Percentiles rank a stretch among this genome's conserved stretches.
These are phyloP conservation scores for Drosophila demipolita DNA, from an alignment of 2,888 invertebrate species.

Conservation along the genomic window DNA sequence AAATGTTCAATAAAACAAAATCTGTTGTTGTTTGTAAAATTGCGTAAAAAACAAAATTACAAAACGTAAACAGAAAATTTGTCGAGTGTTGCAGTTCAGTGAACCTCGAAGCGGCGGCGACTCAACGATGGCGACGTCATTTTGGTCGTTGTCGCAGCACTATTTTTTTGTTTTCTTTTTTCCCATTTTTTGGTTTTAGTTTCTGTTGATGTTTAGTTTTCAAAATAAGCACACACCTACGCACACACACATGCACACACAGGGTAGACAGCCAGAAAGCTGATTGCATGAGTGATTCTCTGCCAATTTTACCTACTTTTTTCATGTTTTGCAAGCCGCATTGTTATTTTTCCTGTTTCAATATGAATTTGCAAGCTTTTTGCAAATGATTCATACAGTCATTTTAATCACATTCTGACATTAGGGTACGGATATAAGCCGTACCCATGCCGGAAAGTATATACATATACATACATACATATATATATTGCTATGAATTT, in stretches of 20 bases:
- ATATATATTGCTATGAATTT: not conserved
- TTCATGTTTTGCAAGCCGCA: not conserved
- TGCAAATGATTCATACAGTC: constrained; percentile 50
- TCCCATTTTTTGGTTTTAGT: not conserved
- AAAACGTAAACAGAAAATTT: constrained; percentile 63
- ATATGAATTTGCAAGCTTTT: constrained; percentile 51
- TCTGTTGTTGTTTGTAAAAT: constrained; percentile 16
- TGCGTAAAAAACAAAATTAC: constrained; percentile 30
- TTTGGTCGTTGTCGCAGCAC: constrained; percentile 47
- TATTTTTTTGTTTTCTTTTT: not conserved
- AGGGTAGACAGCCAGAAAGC: constrained; percentile 10
- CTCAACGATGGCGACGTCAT: constrained; percentile 51
- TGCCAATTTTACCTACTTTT: constrained; percentile 25
- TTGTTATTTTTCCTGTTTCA: constrained; percentile 22
- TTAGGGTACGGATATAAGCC: constrained; percentile 27
- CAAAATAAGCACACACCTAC: constrained; percentile 65
- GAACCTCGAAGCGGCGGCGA: constrained; percentile 47
- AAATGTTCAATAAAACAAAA: constrained; percentile 11
- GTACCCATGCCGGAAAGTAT: constrained; percentile 55
- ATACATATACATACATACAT: not conserved
- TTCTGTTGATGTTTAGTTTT: constrained; percentile 54
- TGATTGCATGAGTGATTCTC: constrained; percentile 69
- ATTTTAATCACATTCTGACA: constrained; percentile 47
- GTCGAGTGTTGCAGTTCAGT: constrained; percentile 62
- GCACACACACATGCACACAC: constrained; percentile 26